Evolutionary conservation across 2,888 invertebrate species (phyloP).

Genomic region (Acanthococcus lagerstroemiae): DNA sequence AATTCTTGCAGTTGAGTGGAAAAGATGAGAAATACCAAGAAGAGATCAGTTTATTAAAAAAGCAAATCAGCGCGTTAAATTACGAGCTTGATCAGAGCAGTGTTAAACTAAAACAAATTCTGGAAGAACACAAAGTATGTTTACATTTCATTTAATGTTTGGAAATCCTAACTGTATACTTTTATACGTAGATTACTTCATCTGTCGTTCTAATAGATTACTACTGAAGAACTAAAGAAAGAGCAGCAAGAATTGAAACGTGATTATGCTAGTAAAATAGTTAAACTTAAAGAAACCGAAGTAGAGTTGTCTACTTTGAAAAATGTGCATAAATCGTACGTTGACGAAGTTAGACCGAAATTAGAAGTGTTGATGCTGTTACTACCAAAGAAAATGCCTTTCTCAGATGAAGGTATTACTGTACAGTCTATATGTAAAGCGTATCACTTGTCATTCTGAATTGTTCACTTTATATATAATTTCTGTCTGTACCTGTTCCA

Average conservation of each 20-base stretch:
- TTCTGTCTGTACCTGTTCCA: neutral
- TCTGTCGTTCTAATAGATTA: no score
- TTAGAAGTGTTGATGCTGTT: constrained; percentile 15
- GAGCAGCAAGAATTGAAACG: constrained; percentile 22
- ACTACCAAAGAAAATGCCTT: constrained; percentile 8
- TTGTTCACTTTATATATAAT: neutral
- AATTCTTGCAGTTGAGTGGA: constrained; percentile 55
- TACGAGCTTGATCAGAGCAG: constrained; percentile 46
- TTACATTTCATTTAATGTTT: neutral
- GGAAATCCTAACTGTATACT: no score
- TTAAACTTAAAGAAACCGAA: constrained; percentile 25
- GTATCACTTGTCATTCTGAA: neutral
- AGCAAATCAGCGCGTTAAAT: constrained; percentile 58
- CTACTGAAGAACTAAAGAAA: constrained; percentile 6
- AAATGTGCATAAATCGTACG: constrained; percentile 11
- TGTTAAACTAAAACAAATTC: constrained; percentile 7
- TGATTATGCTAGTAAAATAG: constrained; percentile 13
- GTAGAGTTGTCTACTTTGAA: constrained; percentile 22
- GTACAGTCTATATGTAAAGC: neutral
- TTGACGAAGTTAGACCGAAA: constrained; percentile 11
- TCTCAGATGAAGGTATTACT: constrained; percentile 12
- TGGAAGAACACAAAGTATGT: constrained; percentile 12
- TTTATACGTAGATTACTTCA: no score
- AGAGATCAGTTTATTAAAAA: constrained; percentile 57
- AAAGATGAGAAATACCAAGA: constrained; percentile 48